Percentiles rank a stretch among this genome's conserved stretches.
Conservation (phyloP, 2,797 vertebrate genomes). For the Meda fulgida region DNA sequence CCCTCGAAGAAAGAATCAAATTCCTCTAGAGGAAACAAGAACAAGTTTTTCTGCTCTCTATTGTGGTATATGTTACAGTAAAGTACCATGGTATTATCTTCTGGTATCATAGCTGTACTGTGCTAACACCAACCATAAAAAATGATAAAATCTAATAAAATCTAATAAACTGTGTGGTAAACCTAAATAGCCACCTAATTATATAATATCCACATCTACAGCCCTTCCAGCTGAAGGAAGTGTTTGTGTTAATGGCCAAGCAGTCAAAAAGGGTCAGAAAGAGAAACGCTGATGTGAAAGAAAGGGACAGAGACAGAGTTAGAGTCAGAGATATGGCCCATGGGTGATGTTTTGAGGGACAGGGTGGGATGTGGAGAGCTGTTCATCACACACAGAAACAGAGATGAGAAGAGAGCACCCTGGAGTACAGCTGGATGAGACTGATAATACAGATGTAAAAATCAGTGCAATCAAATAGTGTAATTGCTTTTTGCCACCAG, state of each 20-base stretch:
- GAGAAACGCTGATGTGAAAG: conserved; percentile 18
- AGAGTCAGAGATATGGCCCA: conserved; percentile 42
- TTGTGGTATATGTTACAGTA: not conserved
- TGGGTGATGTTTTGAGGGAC: conserved; percentile 46
- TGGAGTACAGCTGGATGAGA: conserved; percentile 51
- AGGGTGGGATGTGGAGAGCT: conserved; percentile 56
- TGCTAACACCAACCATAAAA: not conserved
- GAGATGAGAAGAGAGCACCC: conserved; percentile 37
- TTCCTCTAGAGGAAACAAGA: not conserved
- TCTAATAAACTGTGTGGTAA: not conserved
- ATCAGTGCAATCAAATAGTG: conserved; percentile 42
- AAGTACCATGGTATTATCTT: not conserved
- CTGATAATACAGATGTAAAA: conserved; percentile 63
- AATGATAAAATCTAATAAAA: not conserved
- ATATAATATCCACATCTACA: conserved; percentile 6
- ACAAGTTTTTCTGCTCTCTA: not conserved
- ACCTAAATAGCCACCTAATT: not conserved
- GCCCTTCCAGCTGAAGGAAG: not conserved
- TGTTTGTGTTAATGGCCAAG: conserved; percentile 11
- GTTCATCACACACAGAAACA: conserved; percentile 34
- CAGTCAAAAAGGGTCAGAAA: conserved; percentile 8
- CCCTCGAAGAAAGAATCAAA: not conserved
- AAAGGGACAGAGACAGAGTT: conserved; percentile 20
- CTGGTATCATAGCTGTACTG: not conserved
- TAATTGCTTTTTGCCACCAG: conserved; percentile 72